Base-by-base conservation (phyloP, 2,113 vertebrate species). In the Chloropsis cyanopogon region DNA sequence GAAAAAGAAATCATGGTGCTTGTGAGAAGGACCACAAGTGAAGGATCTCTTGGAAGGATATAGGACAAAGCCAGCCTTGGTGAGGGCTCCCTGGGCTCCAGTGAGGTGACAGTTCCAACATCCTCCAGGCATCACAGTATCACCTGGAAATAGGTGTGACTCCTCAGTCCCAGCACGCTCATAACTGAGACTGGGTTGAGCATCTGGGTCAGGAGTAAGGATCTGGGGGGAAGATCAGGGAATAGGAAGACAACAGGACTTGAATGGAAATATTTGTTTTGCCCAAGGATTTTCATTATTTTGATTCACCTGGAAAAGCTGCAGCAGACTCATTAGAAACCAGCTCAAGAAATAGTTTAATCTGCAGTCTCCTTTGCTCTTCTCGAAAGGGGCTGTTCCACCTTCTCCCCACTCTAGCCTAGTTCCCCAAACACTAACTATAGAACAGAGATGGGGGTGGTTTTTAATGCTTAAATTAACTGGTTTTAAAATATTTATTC, bases 401-500 rank as follows among this genome's bases (percentile, higher is more conserved):
- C 24, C 20, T 79, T 39, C 16, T 39, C 26, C 26, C 42, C 37
- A 29, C 12, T 11, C 26, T 26, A 64, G 23, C 24, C 75, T 49
- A 52, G 12, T 59, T 90, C 41, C 33, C 39, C 24, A 68, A 56
- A 37, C 60, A 33, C 29, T 50, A 64, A 14, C 29, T 72, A 17
- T n/a, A 44, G n/a, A 60, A 35, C 53, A 68, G 44, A 72, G 23
- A 24, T 59, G 14, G 15, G 7, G 2, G 9, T 23, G 7, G 2
- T 35, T 59, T 82, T 53, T n/a, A 69, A 52, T 14, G 5, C 42
- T 54, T 83, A 86, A 42, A 17, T 81, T 88, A 69, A 65, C 33
- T 52, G 35, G 41, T 92, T 88, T 49, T 11, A 82, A 85, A 92
- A 78, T 81, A 73, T 69, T 85, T 81, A 85, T 73, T 82, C n/a